Conservation (phyloP, 2,113 vertebrate species). For the Montifringilla adamsi region DNA sequence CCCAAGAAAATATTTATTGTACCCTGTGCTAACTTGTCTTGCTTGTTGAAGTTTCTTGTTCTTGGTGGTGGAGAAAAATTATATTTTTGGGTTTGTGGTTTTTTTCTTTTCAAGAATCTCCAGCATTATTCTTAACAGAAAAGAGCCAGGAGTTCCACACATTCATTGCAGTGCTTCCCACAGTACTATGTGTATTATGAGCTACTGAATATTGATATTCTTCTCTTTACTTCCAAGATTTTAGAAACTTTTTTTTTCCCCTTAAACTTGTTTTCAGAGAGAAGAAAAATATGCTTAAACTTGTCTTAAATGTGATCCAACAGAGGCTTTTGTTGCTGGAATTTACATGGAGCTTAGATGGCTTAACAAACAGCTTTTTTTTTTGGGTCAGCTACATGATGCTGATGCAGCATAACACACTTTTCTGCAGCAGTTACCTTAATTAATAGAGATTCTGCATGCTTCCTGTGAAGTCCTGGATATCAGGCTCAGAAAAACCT, state of each 20-base stretch:
- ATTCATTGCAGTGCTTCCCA: neutral
- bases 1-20: conserved; percentile 30
- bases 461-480: neutral
- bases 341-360: neutral
- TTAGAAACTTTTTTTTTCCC: neutral
- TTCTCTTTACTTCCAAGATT: neutral
- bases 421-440: conserved; percentile 16
- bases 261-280: neutral
- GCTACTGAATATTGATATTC: neutral
- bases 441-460: neutral
- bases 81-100: neutral
- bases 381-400: conserved; percentile 1
- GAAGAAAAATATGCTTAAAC: neutral
- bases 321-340: neutral
- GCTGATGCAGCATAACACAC: conserved; percentile 10
- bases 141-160: neutral
- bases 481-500: neutral
- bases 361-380: conserved; percentile 19
- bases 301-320: neutral
- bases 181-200: neutral
- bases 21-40: neutral
- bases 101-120: neutral
- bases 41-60: conserved; percentile 13
- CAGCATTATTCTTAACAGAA: neutral
- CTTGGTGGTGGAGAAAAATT: neutral